phyloP scores from a whole-genome alignment of 1,140 invertebrate genomes.

The Lutraria rhynchaena region DNA sequence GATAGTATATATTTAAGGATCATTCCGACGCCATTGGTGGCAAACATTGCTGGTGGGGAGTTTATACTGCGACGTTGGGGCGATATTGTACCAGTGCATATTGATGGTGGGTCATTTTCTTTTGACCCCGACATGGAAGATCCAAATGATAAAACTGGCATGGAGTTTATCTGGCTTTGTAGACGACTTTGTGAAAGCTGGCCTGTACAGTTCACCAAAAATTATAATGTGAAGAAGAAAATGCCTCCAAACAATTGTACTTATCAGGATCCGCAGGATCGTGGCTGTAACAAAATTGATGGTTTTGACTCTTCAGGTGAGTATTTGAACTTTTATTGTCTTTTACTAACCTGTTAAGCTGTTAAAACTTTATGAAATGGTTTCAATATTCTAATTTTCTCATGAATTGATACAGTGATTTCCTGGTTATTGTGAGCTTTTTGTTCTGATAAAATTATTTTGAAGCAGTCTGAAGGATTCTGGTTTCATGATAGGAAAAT shows the following conservation, averaged over 20 bases:
- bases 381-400: background rate
- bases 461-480: too few species aligned
- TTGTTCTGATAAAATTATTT: too few species aligned
- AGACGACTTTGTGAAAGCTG: slow-evolving; percentile 66
- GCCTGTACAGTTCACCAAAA: slow-evolving; percentile 53
- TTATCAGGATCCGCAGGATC: slow-evolving; percentile 32
- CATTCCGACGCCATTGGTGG: slow-evolving; percentile 54
- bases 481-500: too few species aligned
- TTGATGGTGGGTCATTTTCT: slow-evolving; percentile 54
- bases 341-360: background rate
- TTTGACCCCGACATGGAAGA: slow-evolving; percentile 65
- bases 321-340: background rate
- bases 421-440: too few species aligned
- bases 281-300: slow-evolving; percentile 64
- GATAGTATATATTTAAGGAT: slow-evolving; percentile 56
- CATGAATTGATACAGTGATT: too few species aligned
- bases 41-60: slow-evolving; percentile 62
- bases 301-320: slow-evolving; percentile 59
- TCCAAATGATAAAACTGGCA: slow-evolving; percentile 57
- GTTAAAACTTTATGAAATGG: background rate
- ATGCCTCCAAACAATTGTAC: slow-evolving; percentile 45
- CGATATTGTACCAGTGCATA: slow-evolving; percentile 35
- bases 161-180: slow-evolving; percentile 68
- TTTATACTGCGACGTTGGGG: slow-evolving; percentile 58
- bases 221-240: slow-evolving; percentile 33